These are phyloP conservation scores for Taenaris catops DNA, from an alignment of 2,888 invertebrate genomes.

Conservation along the genomic window DNA sequence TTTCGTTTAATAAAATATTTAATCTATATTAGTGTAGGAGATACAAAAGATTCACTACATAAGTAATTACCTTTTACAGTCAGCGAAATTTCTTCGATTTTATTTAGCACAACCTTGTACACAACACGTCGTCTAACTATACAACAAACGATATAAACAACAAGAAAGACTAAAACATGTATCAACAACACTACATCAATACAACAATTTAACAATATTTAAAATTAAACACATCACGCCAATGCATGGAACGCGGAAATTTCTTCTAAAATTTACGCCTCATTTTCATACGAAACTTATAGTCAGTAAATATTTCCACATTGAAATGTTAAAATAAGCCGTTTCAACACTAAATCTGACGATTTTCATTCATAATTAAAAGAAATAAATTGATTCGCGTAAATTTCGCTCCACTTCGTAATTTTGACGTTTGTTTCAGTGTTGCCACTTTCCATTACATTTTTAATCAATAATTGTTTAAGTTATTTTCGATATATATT, in stretches of 20 bases:
- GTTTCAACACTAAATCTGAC: conserved; percentile 33
- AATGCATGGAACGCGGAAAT: not conserved
- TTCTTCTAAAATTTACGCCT: conserved; percentile 1
- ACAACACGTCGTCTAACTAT: conserved; percentile 34
- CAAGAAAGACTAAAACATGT: conserved; percentile 36
- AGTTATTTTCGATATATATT: no score
- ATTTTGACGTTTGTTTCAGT: conserved; percentile 50
- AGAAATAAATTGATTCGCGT: conserved; percentile 41
- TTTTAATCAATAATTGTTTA: no score
- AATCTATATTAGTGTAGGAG: no score
- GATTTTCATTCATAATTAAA: conserved; percentile 68
- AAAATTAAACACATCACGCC: conserved; percentile 9
- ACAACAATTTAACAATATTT: conserved; percentile 13
- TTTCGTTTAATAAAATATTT: no score
- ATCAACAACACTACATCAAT: conserved; percentile 16
- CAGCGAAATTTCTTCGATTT: conserved; percentile 53
- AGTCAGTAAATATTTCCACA: conserved; percentile 2
- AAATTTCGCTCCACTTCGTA: conserved; percentile 63
- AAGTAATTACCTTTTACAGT: conserved; percentile 57
- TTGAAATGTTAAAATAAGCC: conserved; percentile 3
- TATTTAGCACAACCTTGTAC: conserved; percentile 54
- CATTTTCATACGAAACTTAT: conserved; percentile 1
- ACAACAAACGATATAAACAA: conserved; percentile 32
- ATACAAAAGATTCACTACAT: no score
- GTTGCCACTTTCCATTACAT: conserved; percentile 35